Conservation (phyloP, 2,797 vertebrate genomes). For the Thaleichthys pacificus region DNA sequence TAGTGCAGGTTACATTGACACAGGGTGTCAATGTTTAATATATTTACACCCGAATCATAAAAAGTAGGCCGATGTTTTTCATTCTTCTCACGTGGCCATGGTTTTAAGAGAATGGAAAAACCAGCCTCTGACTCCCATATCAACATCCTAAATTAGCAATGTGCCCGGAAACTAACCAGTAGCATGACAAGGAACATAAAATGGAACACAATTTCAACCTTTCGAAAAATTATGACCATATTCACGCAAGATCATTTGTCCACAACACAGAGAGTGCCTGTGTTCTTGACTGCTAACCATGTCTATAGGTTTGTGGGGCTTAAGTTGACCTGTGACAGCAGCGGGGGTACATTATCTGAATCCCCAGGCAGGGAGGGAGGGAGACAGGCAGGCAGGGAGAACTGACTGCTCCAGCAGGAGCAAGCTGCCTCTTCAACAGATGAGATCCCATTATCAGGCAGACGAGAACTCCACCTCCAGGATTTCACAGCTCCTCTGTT, state of each 20-base stretch:
- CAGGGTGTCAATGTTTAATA: conserved; percentile 65
- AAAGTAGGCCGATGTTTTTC: conserved; percentile 24
- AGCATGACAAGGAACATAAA: not conserved
- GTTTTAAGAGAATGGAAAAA: conserved; percentile 19
- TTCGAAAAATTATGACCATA: conserved; percentile 10
- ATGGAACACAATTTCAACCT: not conserved
- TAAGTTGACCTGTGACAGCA: conserved; percentile 52
- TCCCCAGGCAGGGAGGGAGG: conserved; percentile 53
- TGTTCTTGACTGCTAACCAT: conserved; percentile 29
- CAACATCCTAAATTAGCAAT: not conserved
- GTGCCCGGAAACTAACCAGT: not conserved
- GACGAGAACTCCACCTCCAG: conserved; percentile 85
- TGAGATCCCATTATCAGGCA: conserved; percentile 79
- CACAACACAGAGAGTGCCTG: conserved; percentile 23
- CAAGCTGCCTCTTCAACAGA: conserved; percentile 65
- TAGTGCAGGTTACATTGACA: conserved; percentile 63
- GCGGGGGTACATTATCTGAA: conserved; percentile 56
- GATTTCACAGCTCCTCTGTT: conserved; percentile 89
- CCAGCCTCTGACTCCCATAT: not conserved
- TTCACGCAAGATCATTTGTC: conserved; percentile 6
- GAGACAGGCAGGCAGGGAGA: too few species aligned
- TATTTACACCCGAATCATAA: conserved; percentile 40
- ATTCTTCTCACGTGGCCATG: conserved; percentile 43
- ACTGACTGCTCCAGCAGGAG: conserved; percentile 56
- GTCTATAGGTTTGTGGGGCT: conserved; percentile 39